phyloP scores from a whole-genome alignment of 2,113 vertebrate genomes.

The Poeciliopsis prolifica region DNA sequence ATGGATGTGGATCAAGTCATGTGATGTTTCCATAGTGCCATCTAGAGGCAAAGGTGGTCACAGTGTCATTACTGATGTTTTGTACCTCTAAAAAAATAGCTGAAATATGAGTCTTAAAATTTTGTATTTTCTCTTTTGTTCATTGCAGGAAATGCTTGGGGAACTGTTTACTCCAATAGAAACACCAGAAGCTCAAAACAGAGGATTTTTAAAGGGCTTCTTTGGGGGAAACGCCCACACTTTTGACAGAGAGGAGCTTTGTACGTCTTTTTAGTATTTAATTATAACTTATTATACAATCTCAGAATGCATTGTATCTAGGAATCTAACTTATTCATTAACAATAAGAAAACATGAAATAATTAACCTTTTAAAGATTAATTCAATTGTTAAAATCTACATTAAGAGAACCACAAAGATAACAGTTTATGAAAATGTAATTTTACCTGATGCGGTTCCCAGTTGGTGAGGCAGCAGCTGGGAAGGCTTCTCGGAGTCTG shows the following conservation, averaged over 20 bases:
- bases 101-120: not conserved
- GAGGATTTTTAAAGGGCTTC: conserved; percentile 97
- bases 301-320: not conserved
- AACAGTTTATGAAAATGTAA: not conserved
- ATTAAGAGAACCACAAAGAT: not conserved
- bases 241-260: conserved; percentile 97
- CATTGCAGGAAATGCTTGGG: conserved; percentile 92
- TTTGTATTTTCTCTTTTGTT: not conserved
- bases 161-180: conserved; percentile 96
- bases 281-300: not conserved
- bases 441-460: conserved; percentile 10
- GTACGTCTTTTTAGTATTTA: conserved; percentile 79
- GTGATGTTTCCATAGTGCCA: conserved; percentile 53
- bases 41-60: conserved; percentile 48
- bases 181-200: conserved; percentile 96
- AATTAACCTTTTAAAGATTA: not conserved
- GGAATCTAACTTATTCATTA: not conserved
- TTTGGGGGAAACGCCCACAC: conserved; percentile 94
- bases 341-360: not conserved
- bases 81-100: not conserved
- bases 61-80: not conserved
- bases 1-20: not conserved
- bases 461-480: conserved; percentile 95
- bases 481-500: conserved; percentile 92
- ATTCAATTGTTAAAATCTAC: not conserved